A percentile compares a stretch with the other conserved stretches of the same genome.
Conservation (phyloP, 1,140 invertebrate species). For the Solenopsis invicta region DNA sequence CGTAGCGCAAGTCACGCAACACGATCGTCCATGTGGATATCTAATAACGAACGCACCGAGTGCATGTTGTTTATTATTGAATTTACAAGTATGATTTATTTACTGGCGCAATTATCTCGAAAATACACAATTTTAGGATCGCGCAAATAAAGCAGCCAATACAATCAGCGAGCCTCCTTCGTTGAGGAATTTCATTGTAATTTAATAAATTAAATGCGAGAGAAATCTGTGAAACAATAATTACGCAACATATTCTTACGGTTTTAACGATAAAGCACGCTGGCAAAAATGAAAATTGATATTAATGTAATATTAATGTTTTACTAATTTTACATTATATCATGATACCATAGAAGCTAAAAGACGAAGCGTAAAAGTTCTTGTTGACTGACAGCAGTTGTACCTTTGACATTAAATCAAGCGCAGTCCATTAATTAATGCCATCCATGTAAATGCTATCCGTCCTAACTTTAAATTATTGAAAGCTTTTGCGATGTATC, state of each 20-base stretch:
- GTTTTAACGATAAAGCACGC: neutral
- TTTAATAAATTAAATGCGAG: conserved; percentile 11
- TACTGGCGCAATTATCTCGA: neutral
- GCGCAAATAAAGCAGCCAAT: neutral
- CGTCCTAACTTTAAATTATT: conserved; percentile 20
- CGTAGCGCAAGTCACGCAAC: neutral
- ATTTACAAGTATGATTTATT: conserved; percentile 32
- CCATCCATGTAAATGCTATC: neutral
- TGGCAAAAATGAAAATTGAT: neutral
- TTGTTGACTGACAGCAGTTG: conserved; percentile 2
- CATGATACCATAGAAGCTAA: neutral
- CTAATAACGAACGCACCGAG: neutral
- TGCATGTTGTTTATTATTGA: neutral
- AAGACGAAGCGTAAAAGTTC: conserved; percentile 4
- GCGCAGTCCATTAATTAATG: conserved; percentile 34
- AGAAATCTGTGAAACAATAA: neutral
- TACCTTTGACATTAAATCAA: conserved; percentile 15
- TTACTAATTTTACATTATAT: neutral
- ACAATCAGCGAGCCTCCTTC: neutral
- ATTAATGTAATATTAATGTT: neutral
- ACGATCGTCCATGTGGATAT: too few species aligned
- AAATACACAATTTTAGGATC: neutral
- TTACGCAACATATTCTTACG: neutral
- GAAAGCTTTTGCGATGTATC: neutral
- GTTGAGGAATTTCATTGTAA: conserved; percentile 10